A percentile compares a stretch with the other conserved stretches of the same genome.
These are phyloP conservation scores for Polypedilum pembai DNA, from an alignment of 1,140 invertebrate species.

Conservation along the genomic window DNA sequence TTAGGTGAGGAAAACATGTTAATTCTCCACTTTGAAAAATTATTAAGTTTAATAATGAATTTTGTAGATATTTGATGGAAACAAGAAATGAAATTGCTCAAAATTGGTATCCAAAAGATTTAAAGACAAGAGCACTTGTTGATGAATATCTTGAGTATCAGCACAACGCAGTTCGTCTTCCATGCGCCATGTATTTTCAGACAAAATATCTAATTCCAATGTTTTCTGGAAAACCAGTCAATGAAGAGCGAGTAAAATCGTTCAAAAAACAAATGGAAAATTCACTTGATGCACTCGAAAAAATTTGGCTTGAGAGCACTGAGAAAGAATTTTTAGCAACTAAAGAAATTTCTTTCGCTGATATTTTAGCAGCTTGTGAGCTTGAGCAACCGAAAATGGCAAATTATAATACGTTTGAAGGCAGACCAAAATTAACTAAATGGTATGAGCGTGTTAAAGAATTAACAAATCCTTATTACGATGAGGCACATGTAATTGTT, in stretches of 20 bases:
- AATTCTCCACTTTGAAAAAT: neutral
- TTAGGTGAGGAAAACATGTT: slow-evolving; percentile 44
- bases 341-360: slow-evolving; percentile 60
- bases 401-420: slow-evolving; percentile 1
- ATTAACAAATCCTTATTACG: slow-evolving; percentile 29
- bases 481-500: slow-evolving; percentile 24
- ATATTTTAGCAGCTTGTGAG: slow-evolving; percentile 72
- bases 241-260: slow-evolving; percentile 29
- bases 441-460: slow-evolving; percentile 23
- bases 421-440: neutral
- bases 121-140: slow-evolving; percentile 53
- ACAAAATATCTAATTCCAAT: slow-evolving; percentile 47
- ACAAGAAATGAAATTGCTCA: slow-evolving; percentile 43
- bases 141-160: slow-evolving; percentile 81
- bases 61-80: too few species aligned
- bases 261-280: slow-evolving; percentile 46
- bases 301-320: slow-evolving; percentile 49
- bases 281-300: slow-evolving; percentile 50
- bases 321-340: slow-evolving; percentile 58
- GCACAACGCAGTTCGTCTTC: slow-evolving; percentile 58
- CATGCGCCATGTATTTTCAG: slow-evolving; percentile 57
- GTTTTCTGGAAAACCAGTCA: slow-evolving; percentile 41
- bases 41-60: too few species aligned
- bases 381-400: slow-evolving; percentile 61
- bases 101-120: slow-evolving; percentile 62